Evolutionary conservation across 2,113 vertebrate genomes (phyloP).

Genomic region (Catharus bicknelli): DNA sequence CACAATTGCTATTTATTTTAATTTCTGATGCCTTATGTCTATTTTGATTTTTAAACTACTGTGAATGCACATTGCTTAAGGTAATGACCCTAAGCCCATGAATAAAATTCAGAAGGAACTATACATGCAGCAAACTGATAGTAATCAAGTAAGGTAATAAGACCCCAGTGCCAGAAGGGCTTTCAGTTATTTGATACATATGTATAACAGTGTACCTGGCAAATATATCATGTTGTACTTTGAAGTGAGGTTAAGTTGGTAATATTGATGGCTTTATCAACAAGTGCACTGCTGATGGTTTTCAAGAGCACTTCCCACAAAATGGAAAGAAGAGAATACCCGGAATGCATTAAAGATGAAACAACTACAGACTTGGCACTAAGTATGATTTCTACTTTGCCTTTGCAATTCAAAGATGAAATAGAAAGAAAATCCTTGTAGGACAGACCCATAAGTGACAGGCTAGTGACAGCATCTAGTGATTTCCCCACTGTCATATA

Average conservation of each 20-base stretch:
- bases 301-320: not conserved
- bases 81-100: not conserved
- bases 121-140: not conserved
- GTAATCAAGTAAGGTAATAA: not conserved
- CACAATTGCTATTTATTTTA: not conserved
- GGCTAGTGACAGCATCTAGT: not conserved
- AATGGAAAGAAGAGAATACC: not conserved
- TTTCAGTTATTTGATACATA: not conserved
- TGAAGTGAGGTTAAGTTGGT: not conserved
- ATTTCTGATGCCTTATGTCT: not conserved
- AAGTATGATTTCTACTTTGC: not conserved
- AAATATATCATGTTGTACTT: not conserved
- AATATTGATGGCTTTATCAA: not conserved
- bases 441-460: not conserved
- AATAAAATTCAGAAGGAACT: not conserved
- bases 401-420: not conserved
- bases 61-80: not conserved
- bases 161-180: not conserved
- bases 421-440: not conserved
- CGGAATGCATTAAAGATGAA: not conserved
- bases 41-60: not conserved
- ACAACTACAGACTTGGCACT: not conserved
- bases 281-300: not conserved
- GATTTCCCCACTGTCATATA: not conserved
- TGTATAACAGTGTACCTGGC: not conserved